Percentiles rank a stretch among this genome's conserved stretches.
Evolutionary conservation across 2,113 vertebrate species (phyloP).

Genomic region (Cheilinus undulatus): DNA sequence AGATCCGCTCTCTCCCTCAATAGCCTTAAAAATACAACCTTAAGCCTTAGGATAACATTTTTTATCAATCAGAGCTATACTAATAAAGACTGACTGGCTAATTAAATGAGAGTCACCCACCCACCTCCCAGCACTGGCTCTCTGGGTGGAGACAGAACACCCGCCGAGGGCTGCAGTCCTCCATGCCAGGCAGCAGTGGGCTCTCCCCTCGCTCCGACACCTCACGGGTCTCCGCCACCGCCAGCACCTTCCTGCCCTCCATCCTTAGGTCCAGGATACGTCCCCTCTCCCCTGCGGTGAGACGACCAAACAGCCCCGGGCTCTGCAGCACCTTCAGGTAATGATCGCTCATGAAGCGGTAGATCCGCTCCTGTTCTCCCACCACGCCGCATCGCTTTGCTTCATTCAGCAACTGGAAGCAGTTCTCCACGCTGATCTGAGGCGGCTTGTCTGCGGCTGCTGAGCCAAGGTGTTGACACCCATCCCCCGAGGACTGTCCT

Average conservation of each 20-base stretch:
- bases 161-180: slow-evolving; percentile 76
- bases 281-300: slow-evolving; percentile 88
- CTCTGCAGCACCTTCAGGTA: slow-evolving; percentile 90
- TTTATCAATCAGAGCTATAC: too few species aligned
- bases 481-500: not conserved
- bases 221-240: slow-evolving; percentile 88
- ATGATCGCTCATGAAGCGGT: slow-evolving; percentile 91
- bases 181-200: slow-evolving; percentile 82
- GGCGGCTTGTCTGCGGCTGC: slow-evolving; percentile 70
- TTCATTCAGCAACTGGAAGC: slow-evolving; percentile 86
- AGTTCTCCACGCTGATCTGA: slow-evolving; percentile 88
- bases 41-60: too few species aligned
- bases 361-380: slow-evolving; percentile 85
- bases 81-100: too few species aligned
- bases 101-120: too few species aligned
- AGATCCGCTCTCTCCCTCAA: too few species aligned
- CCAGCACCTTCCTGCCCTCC: slow-evolving; percentile 84
- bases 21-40: too few species aligned
- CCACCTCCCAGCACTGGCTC: slow-evolving; percentile 84
- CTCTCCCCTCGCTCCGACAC: slow-evolving; percentile 85
- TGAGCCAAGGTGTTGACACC: slow-evolving; percentile 15
- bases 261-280: slow-evolving; percentile 87
- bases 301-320: slow-evolving; percentile 87
- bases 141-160: slow-evolving; percentile 84
- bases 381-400: slow-evolving; percentile 88